A percentile compares a stretch with the other conserved stretches of the same genome.
Evolutionary conservation across 2,888 invertebrate species (phyloP).

Genomic region (Bursaphelenchus okinawaensis): DNA sequence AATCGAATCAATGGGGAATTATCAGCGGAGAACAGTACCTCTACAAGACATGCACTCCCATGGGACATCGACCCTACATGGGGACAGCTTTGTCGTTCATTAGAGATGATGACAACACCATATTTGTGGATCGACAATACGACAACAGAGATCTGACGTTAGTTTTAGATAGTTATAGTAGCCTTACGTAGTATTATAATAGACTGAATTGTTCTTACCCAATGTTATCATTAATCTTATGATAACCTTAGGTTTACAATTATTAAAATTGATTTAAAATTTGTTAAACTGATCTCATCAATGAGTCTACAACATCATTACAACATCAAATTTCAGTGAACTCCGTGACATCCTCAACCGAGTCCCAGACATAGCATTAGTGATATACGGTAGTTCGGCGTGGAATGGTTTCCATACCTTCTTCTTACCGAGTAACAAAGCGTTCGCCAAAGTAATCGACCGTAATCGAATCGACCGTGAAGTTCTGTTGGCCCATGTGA

Average conservation of each 20-base stretch:
- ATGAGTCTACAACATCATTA: too few species aligned
- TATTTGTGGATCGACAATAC: constrained; percentile 54
- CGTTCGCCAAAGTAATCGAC: constrained; percentile 56
- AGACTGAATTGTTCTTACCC: too few species aligned
- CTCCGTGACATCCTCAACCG: constrained; percentile 55
- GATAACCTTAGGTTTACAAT: too few species aligned
- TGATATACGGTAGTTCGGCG: constrained; percentile 49
- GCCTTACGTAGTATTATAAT: too few species aligned
- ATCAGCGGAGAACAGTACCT: constrained; percentile 57
- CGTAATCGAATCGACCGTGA: constrained; percentile 54
- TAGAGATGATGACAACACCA: constrained; percentile 45
- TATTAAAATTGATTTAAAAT: too few species aligned
- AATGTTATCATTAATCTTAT: too few species aligned
- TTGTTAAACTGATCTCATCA: too few species aligned
- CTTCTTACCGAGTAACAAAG: constrained; percentile 57
- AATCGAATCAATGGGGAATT: constrained; percentile 52
- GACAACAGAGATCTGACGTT: constrained; percentile 55
- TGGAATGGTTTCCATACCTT: constrained; percentile 58
- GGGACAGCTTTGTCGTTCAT: constrained; percentile 55
- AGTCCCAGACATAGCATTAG: constrained; percentile 55
- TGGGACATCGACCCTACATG: constrained; percentile 53
- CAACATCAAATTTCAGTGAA: constrained; percentile 44
- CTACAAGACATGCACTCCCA: constrained; percentile 54
- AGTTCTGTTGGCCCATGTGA: constrained; percentile 56
- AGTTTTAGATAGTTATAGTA: too few species aligned